Evolutionary conservation across 2,888 invertebrate species (phyloP).

Genomic region (Alviniconcha strummeri): DNA sequence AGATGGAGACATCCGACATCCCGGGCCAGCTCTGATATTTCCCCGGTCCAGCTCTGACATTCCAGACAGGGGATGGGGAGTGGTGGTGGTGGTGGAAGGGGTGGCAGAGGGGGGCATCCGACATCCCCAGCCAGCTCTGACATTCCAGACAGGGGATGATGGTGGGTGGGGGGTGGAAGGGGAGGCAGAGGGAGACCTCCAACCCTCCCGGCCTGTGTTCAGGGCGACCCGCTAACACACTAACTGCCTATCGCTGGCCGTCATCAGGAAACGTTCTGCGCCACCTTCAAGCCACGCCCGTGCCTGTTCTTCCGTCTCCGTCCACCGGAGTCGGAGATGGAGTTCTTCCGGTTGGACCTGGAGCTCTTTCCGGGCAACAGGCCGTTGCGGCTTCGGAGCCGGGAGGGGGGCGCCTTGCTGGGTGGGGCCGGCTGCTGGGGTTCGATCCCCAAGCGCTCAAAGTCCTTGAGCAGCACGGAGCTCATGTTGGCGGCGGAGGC

Average conservation of each 20-base stretch:
- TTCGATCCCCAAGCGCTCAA: slow-evolving; percentile 60
- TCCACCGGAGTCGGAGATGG: slow-evolving; percentile 50
- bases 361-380: slow-evolving; percentile 60
- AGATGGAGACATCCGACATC: no score
- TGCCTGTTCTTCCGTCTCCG: slow-evolving; percentile 40
- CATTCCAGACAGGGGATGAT: no score
- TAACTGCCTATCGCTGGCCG: not conserved
- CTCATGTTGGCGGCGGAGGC: slow-evolving; percentile 45
- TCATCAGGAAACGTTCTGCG: not conserved
- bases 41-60: no score
- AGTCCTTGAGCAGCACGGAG: slow-evolving; percentile 49
- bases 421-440: slow-evolving; percentile 46
- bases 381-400: slow-evolving; percentile 55
- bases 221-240: no score
- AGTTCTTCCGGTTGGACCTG: slow-evolving; percentile 60
- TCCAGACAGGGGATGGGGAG: no score
- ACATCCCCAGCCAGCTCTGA: no score
- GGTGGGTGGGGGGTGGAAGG: no score
- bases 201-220: no score
- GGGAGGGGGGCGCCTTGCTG: slow-evolving; percentile 40
- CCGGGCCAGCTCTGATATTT: no score
- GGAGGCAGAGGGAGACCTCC: no score
- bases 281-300: not conserved
- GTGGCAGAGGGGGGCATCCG: no score
- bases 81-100: no score